Conservation (phyloP, 2,888 invertebrate genomes). For the Orchesella flavescens region DNA sequence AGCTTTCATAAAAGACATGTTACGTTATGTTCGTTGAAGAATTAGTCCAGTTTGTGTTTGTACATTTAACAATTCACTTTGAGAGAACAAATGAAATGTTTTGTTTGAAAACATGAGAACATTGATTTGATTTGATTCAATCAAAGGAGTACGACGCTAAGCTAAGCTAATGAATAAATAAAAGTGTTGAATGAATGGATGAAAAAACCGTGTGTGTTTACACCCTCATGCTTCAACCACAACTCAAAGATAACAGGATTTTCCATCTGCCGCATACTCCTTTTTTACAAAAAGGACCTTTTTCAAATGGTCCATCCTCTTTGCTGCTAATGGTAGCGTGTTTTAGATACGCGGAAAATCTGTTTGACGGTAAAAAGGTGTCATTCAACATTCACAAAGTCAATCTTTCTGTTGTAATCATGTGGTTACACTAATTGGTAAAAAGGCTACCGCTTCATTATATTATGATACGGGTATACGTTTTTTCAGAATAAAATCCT, state of each 20-base stretch:
- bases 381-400: constrained; percentile 26
- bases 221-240: not conserved
- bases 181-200: constrained; percentile 22
- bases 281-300: constrained; percentile 7
- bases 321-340: too few relatives aligned
- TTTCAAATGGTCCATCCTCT: not conserved
- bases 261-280: constrained; percentile 40
- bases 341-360: not conserved
- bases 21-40: too few relatives aligned
- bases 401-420: constrained; percentile 38
- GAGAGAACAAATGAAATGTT: not conserved
- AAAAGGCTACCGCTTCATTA: constrained; percentile 48
- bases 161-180: constrained; percentile 36
- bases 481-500: not conserved
- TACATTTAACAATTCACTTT: not conserved
- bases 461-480: not conserved
- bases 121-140: not conserved
- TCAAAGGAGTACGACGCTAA: not conserved
- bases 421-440: constrained; percentile 58
- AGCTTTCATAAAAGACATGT: too few relatives aligned
- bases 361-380: not conserved
- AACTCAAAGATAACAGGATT: not conserved
- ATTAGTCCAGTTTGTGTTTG: not conserved
- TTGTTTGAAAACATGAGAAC: not conserved
- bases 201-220: not conserved